Conservation (phyloP, 1,140 invertebrate genomes). For the Triops cancriformis region DNA sequence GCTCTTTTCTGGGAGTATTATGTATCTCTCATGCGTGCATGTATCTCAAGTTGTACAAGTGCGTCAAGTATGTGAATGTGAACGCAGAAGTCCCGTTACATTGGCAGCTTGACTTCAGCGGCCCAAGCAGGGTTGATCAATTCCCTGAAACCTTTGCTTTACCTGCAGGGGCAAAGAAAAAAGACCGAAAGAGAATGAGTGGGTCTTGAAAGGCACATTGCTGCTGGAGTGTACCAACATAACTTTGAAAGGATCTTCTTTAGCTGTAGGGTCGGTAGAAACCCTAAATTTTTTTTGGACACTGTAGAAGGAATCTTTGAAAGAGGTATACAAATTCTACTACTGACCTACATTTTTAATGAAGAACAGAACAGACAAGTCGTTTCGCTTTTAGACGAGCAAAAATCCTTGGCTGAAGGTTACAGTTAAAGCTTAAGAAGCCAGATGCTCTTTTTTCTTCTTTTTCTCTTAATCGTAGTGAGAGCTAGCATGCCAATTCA, state of each 20-base stretch:
- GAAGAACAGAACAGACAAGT: neutral
- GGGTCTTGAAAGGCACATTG: neutral
- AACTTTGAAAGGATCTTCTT: neutral
- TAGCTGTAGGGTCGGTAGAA: neutral
- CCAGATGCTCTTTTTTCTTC: too few relatives aligned
- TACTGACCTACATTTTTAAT: neutral
- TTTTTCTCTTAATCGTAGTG: too few relatives aligned
- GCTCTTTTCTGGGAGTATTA: neutral
- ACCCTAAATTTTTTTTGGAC: neutral
- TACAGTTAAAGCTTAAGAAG: too few relatives aligned
- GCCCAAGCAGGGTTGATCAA: neutral
- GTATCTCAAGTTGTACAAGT: neutral
- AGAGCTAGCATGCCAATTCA: too few relatives aligned
- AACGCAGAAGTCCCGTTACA: neutral
- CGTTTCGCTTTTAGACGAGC: neutral
- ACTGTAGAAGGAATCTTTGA: neutral
- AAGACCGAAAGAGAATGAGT: neutral
- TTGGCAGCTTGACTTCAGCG: neutral
- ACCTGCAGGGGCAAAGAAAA: neutral
- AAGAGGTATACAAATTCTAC: neutral
- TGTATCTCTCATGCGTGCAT: neutral
- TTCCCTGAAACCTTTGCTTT: neutral
- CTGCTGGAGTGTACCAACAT: neutral
- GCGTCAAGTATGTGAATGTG: neutral
- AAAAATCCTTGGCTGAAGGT: too few relatives aligned